Evolutionary conservation across 2,888 invertebrate species (phyloP), one percentile per base, ranked within the genome.

Genomic region (Sesia bembeciformis): DNA sequence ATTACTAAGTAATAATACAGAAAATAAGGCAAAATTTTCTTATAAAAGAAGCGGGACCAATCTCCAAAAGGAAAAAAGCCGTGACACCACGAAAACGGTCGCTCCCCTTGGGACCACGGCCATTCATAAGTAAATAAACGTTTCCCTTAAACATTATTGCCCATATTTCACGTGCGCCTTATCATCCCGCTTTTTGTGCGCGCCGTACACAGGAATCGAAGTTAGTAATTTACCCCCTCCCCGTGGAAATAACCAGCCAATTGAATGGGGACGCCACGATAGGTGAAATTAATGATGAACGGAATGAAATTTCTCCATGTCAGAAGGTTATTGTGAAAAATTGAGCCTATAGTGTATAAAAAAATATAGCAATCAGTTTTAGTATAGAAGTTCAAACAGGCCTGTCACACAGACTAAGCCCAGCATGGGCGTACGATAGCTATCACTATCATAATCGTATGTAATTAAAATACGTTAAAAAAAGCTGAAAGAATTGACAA

Each of bases 281-380:
- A 69, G 64, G 66, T 66, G 75, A 78, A 77, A 80, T 78, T 80
- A 77, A 81, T 81, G 76, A 74, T 70, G 60, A 66, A 63, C 66
- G 65, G 71, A 74, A 69, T 67, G 64, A 70, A 68, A 70, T 67
- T 71, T 72, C 67, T 65, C 64, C 65, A 59, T 62, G 65, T 61
- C 61, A 61, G 66, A 69, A 68, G 64, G 63, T 61, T 64, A 64
- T 66, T 54, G 55, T 51, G 51, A 46, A 53, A 50, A 50, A 50
- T 38, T 38, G 5, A 50, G 23, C n/a, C 23, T 46, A 23, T 23
- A 23, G 23, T 23, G 23, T 23, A 23, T 23, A 23, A 23, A 23
- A 23, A 23, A 23, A 23, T 23, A 23, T 23, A 23, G 23, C 2
- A 23, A 23, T 23, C 23, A 23, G 1, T 23, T 23, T 23, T 23